phyloP scores from a whole-genome alignment of 2,797 vertebrate genomes.

The Silurus aristotelis region DNA sequence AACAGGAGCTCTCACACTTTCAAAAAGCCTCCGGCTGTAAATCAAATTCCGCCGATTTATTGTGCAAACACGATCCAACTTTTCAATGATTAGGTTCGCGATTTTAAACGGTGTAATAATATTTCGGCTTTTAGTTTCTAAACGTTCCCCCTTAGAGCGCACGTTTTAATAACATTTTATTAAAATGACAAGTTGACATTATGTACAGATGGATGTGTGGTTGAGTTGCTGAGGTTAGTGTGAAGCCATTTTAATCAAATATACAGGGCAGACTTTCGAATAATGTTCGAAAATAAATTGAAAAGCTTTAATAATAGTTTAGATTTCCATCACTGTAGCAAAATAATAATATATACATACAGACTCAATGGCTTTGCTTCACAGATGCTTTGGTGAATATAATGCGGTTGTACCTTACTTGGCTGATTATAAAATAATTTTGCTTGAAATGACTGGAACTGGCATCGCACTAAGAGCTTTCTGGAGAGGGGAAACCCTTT shows the following conservation, averaged over 20 bases:
- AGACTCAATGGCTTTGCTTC: background rate
- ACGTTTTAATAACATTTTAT: background rate
- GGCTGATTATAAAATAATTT: background rate
- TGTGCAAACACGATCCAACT: background rate
- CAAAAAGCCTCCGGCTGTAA: background rate
- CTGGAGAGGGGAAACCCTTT: slow-evolving; percentile 39
- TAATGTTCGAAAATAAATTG: background rate
- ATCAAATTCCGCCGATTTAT: background rate
- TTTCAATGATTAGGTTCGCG: background rate
- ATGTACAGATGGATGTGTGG: background rate
- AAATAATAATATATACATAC: background rate
- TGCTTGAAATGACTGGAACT: slow-evolving; percentile 1
- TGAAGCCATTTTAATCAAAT: background rate
- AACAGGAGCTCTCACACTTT: background rate
- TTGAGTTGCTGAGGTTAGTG: background rate
- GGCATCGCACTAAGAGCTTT: slow-evolving; percentile 2
- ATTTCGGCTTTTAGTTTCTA: background rate
- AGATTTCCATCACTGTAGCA: background rate
- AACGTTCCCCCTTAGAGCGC: background rate
- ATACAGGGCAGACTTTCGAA: background rate
- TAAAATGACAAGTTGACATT: background rate
- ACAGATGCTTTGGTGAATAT: background rate
- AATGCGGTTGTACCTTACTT: background rate
- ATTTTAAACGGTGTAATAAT: background rate
- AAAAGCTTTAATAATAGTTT: background rate